Conservation (phyloP, 2,113 vertebrate genomes). For the Edolisoma coerulescens region DNA sequence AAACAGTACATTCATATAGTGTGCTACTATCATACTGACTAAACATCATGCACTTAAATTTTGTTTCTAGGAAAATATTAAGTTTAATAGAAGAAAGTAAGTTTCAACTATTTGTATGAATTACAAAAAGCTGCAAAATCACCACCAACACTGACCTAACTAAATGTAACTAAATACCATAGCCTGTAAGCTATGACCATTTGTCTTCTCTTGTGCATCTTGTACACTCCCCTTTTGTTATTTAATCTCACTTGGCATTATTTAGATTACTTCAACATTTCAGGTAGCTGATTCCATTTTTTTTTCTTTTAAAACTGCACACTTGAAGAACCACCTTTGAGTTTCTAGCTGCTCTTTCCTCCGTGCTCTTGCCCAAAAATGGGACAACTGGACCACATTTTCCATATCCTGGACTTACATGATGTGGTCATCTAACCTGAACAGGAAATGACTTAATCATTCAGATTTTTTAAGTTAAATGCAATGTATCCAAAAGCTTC, state of each 20-base stretch:
- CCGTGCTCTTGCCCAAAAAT: neutral
- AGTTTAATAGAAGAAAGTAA: neutral
- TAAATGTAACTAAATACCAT: neutral
- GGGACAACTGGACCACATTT: neutral
- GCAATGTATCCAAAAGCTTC: neutral
- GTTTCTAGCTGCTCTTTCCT: neutral
- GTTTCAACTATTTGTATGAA: neutral
- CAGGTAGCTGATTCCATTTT: conserved; percentile 54
- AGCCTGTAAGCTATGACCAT: neutral
- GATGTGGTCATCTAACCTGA: neutral
- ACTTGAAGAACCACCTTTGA: neutral
- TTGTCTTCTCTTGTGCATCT: conserved; percentile 25
- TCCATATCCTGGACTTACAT: neutral
- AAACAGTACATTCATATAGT: neutral
- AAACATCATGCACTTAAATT: neutral
- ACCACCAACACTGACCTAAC: neutral
- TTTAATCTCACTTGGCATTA: conserved; percentile 64
- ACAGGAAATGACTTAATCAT: neutral
- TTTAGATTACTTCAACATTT: conserved; percentile 79
- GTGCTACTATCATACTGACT: neutral
- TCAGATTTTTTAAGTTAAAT: neutral
- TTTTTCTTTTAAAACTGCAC: neutral
- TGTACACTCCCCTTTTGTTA: conserved; percentile 33
- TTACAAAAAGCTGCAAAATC: neutral
- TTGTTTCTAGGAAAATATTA: neutral